phyloP scores from a whole-genome alignment of 2,113 vertebrate genomes.

The Spermophilus dauricus region DNA sequence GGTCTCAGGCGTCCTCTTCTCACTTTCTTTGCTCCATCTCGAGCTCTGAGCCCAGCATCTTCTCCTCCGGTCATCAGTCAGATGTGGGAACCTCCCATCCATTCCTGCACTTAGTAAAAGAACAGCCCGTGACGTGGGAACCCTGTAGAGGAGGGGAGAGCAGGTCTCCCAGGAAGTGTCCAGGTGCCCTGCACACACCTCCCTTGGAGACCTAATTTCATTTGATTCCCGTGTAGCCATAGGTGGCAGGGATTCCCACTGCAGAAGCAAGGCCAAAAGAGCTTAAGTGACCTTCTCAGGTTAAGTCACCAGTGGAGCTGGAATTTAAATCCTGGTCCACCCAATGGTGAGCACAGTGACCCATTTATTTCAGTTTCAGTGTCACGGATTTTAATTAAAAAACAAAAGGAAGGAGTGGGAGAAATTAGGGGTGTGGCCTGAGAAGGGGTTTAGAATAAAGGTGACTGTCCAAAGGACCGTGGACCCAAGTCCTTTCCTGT shows the following conservation, averaged over 20 bases:
- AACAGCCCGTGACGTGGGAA: too few relatives aligned
- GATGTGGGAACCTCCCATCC: not conserved
- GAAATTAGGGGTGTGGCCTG: not conserved
- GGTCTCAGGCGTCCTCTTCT: not conserved
- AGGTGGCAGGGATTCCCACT: not conserved
- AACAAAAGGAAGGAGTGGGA: not conserved
- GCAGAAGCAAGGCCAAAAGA: not conserved
- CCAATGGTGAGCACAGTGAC: not conserved
- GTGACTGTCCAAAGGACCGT: not conserved
- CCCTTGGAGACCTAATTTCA: not conserved
- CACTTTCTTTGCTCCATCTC: not conserved
- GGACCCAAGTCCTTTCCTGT: not conserved
- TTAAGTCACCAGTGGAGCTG: not conserved
- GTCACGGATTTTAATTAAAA: not conserved
- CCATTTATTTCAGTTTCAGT: not conserved
- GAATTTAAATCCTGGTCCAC: not conserved
- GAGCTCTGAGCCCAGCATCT: not conserved
- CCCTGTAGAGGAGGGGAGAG: not conserved
- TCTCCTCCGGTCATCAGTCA: not conserved
- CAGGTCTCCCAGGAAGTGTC: not conserved
- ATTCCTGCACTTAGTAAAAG: not conserved
- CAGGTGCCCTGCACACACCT: rapidly evolving
- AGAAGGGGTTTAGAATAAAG: not conserved
- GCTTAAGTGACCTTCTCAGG: not conserved
- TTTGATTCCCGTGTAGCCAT: not conserved